A percentile compares a stretch with the other conserved stretches of the same genome.
phyloP scores from a whole-genome alignment of 2,113 vertebrate species.

The Myotis brandtii region DNA sequence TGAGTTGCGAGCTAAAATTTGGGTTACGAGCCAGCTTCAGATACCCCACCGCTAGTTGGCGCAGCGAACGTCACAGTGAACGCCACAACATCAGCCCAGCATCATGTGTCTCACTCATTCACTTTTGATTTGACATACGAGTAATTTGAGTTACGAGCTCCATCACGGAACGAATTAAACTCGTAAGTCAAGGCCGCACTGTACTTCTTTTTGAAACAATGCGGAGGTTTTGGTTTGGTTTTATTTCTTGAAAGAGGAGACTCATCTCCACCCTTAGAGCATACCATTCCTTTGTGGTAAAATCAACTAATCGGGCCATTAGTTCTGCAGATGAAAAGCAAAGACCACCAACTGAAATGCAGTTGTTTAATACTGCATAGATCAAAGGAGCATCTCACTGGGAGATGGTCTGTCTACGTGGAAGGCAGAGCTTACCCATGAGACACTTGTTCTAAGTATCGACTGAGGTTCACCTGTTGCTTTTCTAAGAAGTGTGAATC shows the following conservation, averaged over 20 bases:
- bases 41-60: too few relatives aligned
- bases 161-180: too few relatives aligned
- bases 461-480: background rate
- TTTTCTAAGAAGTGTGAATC: background rate
- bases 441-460: background rate
- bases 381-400: background rate
- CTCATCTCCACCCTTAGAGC: background rate
- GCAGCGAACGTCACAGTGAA: too few relatives aligned
- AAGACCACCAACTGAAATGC: background rate
- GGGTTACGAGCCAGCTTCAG: too few relatives aligned
- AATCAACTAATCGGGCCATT: conserved; percentile 7
- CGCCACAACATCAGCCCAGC: too few relatives aligned
- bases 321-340: conserved; percentile 32
- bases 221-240: background rate
- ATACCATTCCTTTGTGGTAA: background rate
- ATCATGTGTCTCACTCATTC: too few relatives aligned
- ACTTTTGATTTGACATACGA: too few relatives aligned
- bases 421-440: background rate
- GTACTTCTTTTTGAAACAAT: background rate
- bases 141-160: too few relatives aligned
- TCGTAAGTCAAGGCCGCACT: too few relatives aligned
- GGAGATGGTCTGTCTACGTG: background rate
- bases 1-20: too few relatives aligned
- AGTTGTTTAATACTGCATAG: background rate
- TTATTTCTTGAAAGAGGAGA: conserved; percentile 19